Evolutionary conservation across 2,113 vertebrate species (phyloP).

Genomic region (Austrofundulus limnaeus): DNA sequence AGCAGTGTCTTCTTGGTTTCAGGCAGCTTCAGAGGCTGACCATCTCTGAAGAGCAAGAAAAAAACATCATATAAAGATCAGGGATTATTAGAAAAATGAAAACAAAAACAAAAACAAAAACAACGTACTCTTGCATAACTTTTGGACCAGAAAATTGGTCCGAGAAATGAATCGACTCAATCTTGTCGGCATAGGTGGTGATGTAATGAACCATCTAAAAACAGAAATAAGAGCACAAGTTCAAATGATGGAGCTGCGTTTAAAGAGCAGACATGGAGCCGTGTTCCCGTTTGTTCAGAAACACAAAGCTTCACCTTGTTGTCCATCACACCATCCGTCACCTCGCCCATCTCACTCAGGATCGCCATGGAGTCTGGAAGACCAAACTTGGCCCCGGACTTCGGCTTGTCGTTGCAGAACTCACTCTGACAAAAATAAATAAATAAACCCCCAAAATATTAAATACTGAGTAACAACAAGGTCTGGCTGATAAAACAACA

Average conservation of each 20-base stretch:
- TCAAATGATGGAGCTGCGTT: neutral
- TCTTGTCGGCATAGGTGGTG: slow-evolving; percentile 95
- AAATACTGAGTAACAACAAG: neutral
- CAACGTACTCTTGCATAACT: slow-evolving; percentile 99
- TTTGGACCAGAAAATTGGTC: slow-evolving; percentile 99
- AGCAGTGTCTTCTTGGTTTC: slow-evolving; percentile 97
- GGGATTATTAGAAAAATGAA: too few species aligned
- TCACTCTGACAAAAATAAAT: slow-evolving; percentile 84
- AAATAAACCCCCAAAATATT: too few species aligned
- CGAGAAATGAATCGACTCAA: slow-evolving; percentile 98
- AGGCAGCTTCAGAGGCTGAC: slow-evolving; percentile 97
- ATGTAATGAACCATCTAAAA: slow-evolving; percentile 97
- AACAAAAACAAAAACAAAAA: too few species aligned
- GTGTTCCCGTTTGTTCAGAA: neutral
- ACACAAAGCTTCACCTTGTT: slow-evolving; percentile 83
- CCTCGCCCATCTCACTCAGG: slow-evolving; percentile 97
- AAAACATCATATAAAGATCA: neutral
- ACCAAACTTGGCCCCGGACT: slow-evolving; percentile 93
- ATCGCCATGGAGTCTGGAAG: slow-evolving; percentile 92
- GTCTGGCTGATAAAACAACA: too few species aligned
- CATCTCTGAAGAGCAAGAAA: slow-evolving; percentile 84
- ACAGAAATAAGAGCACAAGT: neutral
- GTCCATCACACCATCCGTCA: slow-evolving; percentile 98
- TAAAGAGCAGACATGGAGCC: neutral
- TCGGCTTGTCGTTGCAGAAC: slow-evolving; percentile 98